Base-by-base conservation (phyloP, 2,113 vertebrate species). In the Coreoperca whiteheadi region DNA sequence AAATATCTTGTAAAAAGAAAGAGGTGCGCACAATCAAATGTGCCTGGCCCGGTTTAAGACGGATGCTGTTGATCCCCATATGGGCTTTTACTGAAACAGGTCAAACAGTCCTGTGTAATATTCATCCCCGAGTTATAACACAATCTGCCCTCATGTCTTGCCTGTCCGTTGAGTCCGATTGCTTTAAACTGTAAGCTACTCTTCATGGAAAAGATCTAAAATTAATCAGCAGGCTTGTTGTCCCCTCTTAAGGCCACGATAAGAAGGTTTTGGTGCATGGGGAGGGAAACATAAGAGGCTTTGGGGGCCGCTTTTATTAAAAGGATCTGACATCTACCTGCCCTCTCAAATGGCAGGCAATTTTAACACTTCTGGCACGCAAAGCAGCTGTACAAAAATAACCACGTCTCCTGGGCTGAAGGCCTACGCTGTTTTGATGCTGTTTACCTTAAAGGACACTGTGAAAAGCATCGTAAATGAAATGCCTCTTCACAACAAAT, bases 251-350 rank as follows among this genome's bases (percentile, higher is more conserved):
- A 93, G 87, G 89, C 87, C 79, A 65, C 64, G 77, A 92, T 95
- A 94, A 94, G 92, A 93, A 89, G 92, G 92, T 91, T 94, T 94
- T 81, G 87, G 60, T 79, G 87, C 78, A 72, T 11, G 61, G 85
- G 88, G 79, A 91, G 85, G 80, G 78, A 89, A 79, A 79, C 82
- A 78, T 95, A 95, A 96, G 94, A 95, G 93, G 95, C 93, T 95
- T 96, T 94, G 73, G 66, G 77, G 86, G 76, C 68, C 16, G 87
- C 80, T 83, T 91, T 94, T 94, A 95, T 91, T 89, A 89, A 94
- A 93, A 82, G 71, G 92, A 93, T 94, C 92, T 91, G 93, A 94
- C 92, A 93, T 94, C 88, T 95, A 96, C 94, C 94, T 95, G 91
- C 92, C 93, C 94, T 91, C 87, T 90, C 85, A 91, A 89, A 93